Evolutionary conservation across 1,140 invertebrate genomes (phyloP).

Genomic region (Kradibia gibbosae): DNA sequence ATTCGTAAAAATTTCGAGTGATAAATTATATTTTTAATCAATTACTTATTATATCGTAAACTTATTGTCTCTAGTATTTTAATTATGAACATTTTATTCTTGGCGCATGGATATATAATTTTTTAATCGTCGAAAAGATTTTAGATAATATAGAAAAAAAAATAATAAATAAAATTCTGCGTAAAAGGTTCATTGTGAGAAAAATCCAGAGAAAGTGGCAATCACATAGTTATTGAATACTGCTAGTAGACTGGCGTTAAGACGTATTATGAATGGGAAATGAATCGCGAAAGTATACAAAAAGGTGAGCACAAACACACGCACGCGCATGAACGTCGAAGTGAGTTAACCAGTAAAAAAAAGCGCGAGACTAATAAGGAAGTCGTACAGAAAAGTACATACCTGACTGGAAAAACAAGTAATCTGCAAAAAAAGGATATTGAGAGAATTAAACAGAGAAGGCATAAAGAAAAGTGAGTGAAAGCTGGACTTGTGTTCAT

Average conservation of each 20-base stretch:
- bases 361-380: constrained; percentile 2
- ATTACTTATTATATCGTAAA: too few species aligned
- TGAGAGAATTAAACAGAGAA: constrained; percentile 37
- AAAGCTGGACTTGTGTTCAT: constrained; percentile 58
- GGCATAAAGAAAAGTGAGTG: constrained; percentile 57
- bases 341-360: neutral
- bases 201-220: constrained; percentile 56
- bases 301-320: neutral
- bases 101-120: too few species aligned
- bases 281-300: constrained; percentile 17
- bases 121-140: too few species aligned
- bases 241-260: constrained; percentile 34
- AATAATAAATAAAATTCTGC: too few species aligned
- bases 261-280: constrained; percentile 49
- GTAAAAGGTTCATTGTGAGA: neutral
- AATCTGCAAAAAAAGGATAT: constrained; percentile 51
- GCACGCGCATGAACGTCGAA: neutral
- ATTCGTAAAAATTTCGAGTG: too few species aligned
- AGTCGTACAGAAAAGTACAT: constrained; percentile 36
- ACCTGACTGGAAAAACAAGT: constrained; percentile 34
- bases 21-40: too few species aligned
- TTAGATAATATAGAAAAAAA: neutral
- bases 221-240: constrained; percentile 53
- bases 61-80: too few species aligned
- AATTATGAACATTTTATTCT: too few species aligned